Conservation (phyloP, 1,140 invertebrate genomes). For the Araneus ventricosus region DNA sequence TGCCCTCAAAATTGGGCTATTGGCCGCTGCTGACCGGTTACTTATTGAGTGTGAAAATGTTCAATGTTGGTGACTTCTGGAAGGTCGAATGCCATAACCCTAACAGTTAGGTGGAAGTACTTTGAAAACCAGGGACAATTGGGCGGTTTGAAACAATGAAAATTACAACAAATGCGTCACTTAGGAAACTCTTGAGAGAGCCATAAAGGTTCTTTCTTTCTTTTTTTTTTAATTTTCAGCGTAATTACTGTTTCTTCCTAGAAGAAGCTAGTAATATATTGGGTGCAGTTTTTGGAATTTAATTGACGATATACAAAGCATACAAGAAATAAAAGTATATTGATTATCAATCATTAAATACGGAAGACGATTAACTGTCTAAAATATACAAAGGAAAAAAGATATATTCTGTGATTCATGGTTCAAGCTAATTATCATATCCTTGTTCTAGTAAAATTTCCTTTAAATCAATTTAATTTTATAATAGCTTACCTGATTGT, state of each 20-base stretch:
- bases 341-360: no score
- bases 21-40: constrained; percentile 38
- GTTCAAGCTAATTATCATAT: no score
- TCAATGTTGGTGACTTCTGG: background rate
- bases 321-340: no score
- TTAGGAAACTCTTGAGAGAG: background rate
- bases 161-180: background rate
- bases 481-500: no score
- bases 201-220: background rate
- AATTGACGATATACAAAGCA: background rate
- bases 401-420: no score
- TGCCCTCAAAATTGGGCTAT: constrained; percentile 48
- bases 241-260: background rate
- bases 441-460: no score
- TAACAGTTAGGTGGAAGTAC: background rate
- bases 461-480: no score
- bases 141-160: constrained; percentile 38
- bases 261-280: background rate
- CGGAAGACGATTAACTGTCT: no score
- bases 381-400: no score
- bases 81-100: constrained; percentile 31
- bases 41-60: constrained; percentile 44
- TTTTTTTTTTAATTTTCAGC: background rate
- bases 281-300: background rate
- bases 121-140: background rate